phyloP scores from a whole-genome alignment of 2,113 vertebrate genomes.

The Menidia beryllina region DNA sequence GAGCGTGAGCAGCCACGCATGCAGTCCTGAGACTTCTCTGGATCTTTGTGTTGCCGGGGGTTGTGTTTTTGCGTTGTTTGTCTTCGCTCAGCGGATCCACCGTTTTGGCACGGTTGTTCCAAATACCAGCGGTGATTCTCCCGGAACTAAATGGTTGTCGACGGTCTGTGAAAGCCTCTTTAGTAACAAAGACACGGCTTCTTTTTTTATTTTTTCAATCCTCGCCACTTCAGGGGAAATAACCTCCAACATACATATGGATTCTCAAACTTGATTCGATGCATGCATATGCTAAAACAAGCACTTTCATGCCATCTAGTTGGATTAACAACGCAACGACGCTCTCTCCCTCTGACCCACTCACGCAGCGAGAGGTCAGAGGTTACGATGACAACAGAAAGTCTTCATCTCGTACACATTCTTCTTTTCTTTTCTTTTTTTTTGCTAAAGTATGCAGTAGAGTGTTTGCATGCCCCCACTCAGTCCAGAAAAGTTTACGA shows the following conservation, averaged over 20 bases:
- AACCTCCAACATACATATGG: too few relatives aligned
- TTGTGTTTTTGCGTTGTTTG: slow-evolving; percentile 10
- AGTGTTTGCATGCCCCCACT: background rate
- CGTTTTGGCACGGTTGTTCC: slow-evolving; percentile 48
- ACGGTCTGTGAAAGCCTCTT: slow-evolving; percentile 17
- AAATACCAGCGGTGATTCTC: slow-evolving; percentile 59
- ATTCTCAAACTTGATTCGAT: too few relatives aligned
- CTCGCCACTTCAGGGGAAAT: too few relatives aligned
- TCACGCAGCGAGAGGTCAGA: background rate
- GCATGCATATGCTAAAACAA: too few relatives aligned
- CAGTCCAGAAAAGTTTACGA: background rate
- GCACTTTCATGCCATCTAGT: background rate
- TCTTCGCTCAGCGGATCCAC: slow-evolving; percentile 34
- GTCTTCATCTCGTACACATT: background rate
- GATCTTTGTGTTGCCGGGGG: background rate
- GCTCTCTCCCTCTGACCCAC: background rate
- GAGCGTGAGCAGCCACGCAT: background rate
- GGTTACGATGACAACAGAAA: slow-evolving; percentile 1
- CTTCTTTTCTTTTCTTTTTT: too few relatives aligned
- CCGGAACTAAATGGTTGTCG: slow-evolving; percentile 36
- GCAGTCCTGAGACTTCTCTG: background rate
- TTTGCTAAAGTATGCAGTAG: background rate
- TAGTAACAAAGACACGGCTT: background rate
- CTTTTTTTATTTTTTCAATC: too few relatives aligned
- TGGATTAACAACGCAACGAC: background rate